Base-by-base conservation (phyloP, 2,888 invertebrate species). In the Zaprionus lineosus region DNA sequence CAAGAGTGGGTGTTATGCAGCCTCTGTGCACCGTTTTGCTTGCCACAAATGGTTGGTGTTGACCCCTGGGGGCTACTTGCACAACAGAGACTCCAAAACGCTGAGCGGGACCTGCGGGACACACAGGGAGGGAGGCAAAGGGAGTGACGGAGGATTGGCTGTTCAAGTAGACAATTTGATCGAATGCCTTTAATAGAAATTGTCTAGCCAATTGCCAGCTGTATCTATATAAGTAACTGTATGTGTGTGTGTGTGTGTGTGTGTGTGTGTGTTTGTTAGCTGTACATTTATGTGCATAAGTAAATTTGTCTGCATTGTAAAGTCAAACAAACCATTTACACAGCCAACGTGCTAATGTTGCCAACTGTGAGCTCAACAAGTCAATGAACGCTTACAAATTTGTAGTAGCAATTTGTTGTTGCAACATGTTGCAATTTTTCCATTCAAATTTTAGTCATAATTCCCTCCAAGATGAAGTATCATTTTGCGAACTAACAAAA, bases 271-370 rank as follows among this genome's bases (percentile, higher is more conserved):
- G 1, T 33, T 3, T 8, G 15, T 44, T n/a, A 21, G 9, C 21
- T 6, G 31, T 55, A 9, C 26, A 29, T 53, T 47, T 69, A 65
- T 79, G 66, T 65, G 57, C 69, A 51, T 34, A 48, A 58, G 68
- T 37, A 67, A 75, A 77, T 77, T 74, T 74, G 71, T 64, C 61
- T 59, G 70, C 76, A 70, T 70, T 70, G 64, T 62, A 62, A 75
- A 82, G 64, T 62, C 85, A 82, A 84, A 83, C 63, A 76, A 77
- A 68, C 61, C 72, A 59, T 74, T 66, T 64, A 55, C 36, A 60
- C 48, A 57, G 57, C 34, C 67, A 67, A 61, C 48, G 58, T 60
- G 67, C 56, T 59, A 71, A 57, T 64, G 74, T 50, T 69, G 73
- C 65, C 70, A 69, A 51, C 59, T 64, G 40, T 31, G 4, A 14